These are phyloP conservation scores for Sitophilus oryzae DNA, from an alignment of 1,140 invertebrate species.

Conservation along the genomic window DNA sequence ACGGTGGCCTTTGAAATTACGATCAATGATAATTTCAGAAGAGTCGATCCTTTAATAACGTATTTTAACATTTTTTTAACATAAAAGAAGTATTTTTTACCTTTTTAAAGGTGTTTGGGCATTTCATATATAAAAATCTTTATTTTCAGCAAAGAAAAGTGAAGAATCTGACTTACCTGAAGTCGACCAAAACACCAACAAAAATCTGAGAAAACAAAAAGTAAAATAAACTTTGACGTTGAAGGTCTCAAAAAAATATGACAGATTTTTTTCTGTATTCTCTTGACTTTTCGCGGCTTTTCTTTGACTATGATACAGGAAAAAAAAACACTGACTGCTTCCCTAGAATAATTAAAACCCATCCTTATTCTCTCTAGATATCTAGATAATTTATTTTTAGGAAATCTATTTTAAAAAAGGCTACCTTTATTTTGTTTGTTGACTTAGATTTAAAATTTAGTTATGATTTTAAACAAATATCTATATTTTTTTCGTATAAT, in stretches of 20 bases:
- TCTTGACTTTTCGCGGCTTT: background rate
- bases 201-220: slow-evolving; percentile 48
- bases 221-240: slow-evolving; percentile 32
- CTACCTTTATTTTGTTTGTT: background rate
- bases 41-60: no score
- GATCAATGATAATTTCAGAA: no score
- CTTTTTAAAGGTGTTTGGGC: background rate
- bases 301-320: background rate
- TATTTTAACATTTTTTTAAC: background rate
- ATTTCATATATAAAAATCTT: slow-evolving; percentile 1
- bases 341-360: background rate
- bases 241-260: background rate
- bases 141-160: slow-evolving; percentile 49
- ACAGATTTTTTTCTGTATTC: background rate
- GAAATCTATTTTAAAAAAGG: background rate
- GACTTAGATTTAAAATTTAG: background rate
- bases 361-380: background rate
- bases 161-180: slow-evolving; percentile 56
- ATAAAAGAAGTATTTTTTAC: background rate
- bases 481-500: background rate
- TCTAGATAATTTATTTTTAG: background rate
- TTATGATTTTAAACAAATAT: background rate
- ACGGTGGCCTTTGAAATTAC: no score
- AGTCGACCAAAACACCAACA: slow-evolving; percentile 58
- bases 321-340: background rate